Evolutionary conservation across 2,888 invertebrate species (phyloP), one percentile per base, ranked within the genome.

Genomic region (Bellardia bayeri): DNA sequence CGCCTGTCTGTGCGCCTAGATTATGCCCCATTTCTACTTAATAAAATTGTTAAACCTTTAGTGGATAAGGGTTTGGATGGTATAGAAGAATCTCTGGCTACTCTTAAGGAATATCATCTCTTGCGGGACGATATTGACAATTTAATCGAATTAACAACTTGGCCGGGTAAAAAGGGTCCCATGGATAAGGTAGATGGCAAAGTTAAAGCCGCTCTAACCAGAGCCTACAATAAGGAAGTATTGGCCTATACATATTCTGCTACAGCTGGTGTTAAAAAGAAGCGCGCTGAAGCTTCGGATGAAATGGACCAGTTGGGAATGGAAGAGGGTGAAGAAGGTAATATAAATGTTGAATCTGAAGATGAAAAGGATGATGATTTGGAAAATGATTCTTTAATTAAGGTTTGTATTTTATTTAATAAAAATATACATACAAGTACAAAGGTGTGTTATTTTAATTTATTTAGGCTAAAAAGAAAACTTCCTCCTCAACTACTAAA

Each of bases 151-250:
- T 92, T 99, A 45, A 96, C 97, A 0, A 93, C 96, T 54, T 99
- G 99, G 98, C 96, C 97, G 0, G 96, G 95, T 56, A 95, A 95
- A 90, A 95, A 95, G 89, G 97, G 98, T 93, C 96, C 97, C 0
- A 96, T 97, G 94, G 95, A 96, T 71, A 94, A 95, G 85, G 94
- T 99, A 37, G 97, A 97, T 89, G 95, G 96, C 14, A 97, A 97
- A 94, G 96, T 98, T 0, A 99, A 99, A 94, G 96, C 98, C 0
- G 98, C 99, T 0, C 96, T 99, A 93, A 99, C 99, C 0, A 95
- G 98, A 61, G 95, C 97, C 0, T 98, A 98, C 93, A 99, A 99
- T 93, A 99, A 99, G 93, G 96, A 96, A 89, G 95, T 96, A 0
- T 94, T 95, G 69, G 95, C 97, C 80, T 95, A 97, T 79, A 97